Evolutionary conservation across 2,797 vertebrate species (phyloP).

Genomic region (Notolepis coatsorum): DNA sequence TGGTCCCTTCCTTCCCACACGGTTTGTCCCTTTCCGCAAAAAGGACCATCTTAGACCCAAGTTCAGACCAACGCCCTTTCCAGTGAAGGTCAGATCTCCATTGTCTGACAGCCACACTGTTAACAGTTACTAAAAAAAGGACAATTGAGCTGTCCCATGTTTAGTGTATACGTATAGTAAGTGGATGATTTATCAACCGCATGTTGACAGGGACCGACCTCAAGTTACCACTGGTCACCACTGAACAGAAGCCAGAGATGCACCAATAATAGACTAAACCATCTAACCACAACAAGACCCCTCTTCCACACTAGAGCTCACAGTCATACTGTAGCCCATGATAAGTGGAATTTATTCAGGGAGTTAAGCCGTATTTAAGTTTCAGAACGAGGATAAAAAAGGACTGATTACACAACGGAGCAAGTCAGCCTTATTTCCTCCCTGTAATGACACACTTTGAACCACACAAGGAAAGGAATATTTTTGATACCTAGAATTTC

Average conservation of each 20-base stretch:
- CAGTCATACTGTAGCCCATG: slow-evolving; percentile 47
- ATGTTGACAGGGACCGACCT: slow-evolving; percentile 19
- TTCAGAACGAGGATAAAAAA: slow-evolving; percentile 49
- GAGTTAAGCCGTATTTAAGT: slow-evolving; percentile 60
- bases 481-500: slow-evolving; percentile 69
- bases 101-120: slow-evolving; percentile 41
- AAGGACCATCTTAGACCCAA: slow-evolving; percentile 6
- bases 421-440: slow-evolving; percentile 46
- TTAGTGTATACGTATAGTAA: slow-evolving; percentile 28
- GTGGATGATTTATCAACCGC: slow-evolving; percentile 44
- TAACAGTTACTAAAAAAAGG: slow-evolving; percentile 13
- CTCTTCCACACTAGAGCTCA: slow-evolving; percentile 39
- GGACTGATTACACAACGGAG: slow-evolving; percentile 51
- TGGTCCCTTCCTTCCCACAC: slow-evolving; percentile 70
- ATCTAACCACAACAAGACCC: slow-evolving; percentile 36
- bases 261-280: slow-evolving; percentile 36
- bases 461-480: slow-evolving; percentile 50
- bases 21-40: slow-evolving; percentile 48
- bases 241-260: slow-evolving; percentile 35
- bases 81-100: not conserved
- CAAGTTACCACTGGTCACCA: slow-evolving; percentile 22
- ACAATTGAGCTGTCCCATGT: slow-evolving; percentile 43
- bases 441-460: slow-evolving; percentile 53
- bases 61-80: slow-evolving; percentile 38
- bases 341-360: slow-evolving; percentile 50